Conservation (phyloP, 2,797 vertebrate species). For the Acridotheres tristis region DNA sequence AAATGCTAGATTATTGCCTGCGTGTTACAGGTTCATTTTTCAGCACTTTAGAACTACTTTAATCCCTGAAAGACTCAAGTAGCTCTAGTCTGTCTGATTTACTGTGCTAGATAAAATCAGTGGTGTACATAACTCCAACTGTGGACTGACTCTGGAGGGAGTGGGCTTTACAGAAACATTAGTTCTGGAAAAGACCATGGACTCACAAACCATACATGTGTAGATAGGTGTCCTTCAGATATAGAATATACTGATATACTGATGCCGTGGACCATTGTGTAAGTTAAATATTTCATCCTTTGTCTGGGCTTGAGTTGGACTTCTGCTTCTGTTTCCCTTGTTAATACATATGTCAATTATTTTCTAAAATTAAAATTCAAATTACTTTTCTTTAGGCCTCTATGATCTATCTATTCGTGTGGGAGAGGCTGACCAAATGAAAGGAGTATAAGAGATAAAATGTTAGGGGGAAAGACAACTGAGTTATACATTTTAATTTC, state of each 20-base stretch:
- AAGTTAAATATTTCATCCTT: background rate
- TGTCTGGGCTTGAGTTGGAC: background rate
- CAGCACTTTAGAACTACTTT: background rate
- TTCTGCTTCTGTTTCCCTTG: background rate
- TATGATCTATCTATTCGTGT: background rate
- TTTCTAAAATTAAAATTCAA: background rate
- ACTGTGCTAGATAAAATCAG: background rate
- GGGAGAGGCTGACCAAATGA: background rate
- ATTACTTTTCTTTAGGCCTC: background rate
- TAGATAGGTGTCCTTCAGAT: background rate
- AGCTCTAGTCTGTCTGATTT: background rate
- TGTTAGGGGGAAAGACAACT: background rate
- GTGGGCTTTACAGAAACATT: background rate
- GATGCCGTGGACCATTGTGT: background rate
- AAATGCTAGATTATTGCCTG: slow-evolving; percentile 4
- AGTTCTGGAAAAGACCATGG: background rate
- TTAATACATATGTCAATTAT: background rate
- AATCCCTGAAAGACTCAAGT: background rate
- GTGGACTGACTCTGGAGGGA: background rate
- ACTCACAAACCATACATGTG: rapidly evolving
- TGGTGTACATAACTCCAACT: background rate
- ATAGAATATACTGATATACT: background rate
- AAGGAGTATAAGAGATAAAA: background rate
- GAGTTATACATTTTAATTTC: background rate
- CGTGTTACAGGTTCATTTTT: slow-evolving; percentile 6